phyloP scores from a whole-genome alignment of 2,113 vertebrate species.

The Vombatus ursinus region DNA sequence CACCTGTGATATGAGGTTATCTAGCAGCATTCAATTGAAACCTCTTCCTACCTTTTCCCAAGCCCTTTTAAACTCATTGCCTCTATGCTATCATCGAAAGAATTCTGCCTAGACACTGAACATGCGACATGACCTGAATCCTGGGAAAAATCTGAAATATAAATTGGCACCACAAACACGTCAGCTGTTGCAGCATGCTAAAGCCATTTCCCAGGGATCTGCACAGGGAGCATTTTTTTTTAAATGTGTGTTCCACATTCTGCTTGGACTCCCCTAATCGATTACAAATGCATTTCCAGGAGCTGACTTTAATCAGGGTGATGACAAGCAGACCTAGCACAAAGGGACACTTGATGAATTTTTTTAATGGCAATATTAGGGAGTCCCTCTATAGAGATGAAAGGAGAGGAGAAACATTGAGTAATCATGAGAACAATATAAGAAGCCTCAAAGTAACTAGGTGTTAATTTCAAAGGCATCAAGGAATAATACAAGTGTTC shows the following conservation, averaged over 20 bases:
- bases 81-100: background rate
- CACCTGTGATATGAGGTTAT: background rate
- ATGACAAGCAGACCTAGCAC: background rate
- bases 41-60: background rate
- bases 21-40: too few species aligned
- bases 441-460: background rate
- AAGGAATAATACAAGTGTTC: background rate
- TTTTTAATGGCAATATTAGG: background rate
- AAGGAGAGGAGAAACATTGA: background rate
- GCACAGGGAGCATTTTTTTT: rapidly evolving
- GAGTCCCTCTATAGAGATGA: background rate
- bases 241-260: rapidly evolving
- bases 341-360: background rate
- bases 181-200: background rate
- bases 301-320: background rate
- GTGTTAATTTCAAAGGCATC: background rate
- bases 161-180: rapidly evolving
- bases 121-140: background rate
- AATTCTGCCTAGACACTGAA: background rate
- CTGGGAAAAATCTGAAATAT: background rate
- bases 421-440: background rate
- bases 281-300: background rate
- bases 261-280: background rate
- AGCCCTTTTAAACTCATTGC: background rate
- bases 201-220: rapidly evolving